Evolutionary conservation across 2,797 vertebrate species (phyloP).

Genomic region (Distichodus sexfasciatus): DNA sequence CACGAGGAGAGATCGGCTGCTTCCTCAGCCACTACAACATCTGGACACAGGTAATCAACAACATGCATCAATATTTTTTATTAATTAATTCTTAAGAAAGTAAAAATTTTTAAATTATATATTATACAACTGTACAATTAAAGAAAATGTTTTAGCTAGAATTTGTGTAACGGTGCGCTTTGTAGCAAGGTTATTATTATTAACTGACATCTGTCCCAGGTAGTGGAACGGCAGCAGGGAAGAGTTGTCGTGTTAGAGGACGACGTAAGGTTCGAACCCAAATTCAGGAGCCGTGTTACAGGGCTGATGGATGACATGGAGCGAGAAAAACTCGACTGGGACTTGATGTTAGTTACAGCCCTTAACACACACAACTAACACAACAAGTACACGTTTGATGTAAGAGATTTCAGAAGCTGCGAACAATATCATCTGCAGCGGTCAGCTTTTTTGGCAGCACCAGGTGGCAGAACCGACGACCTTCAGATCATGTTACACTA

Average conservation of each 20-base stretch:
- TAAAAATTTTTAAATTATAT: too few relatives aligned
- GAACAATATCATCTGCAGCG: too few relatives aligned
- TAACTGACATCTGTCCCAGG: conserved; percentile 64
- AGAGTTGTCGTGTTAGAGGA: conserved; percentile 91
- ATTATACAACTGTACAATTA: too few relatives aligned
- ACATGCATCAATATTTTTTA: too few relatives aligned
- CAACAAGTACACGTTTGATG: neutral
- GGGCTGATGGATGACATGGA: conserved; percentile 84
- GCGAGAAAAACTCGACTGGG: conserved; percentile 84
- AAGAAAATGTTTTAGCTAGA: too few relatives aligned
- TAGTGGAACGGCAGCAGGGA: conserved; percentile 79
- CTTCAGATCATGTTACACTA: too few relatives aligned
- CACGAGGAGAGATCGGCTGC: conserved; percentile 93
- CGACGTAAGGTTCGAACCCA: conserved; percentile 89
- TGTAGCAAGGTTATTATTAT: too few relatives aligned
- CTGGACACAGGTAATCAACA: conserved; percentile 86
- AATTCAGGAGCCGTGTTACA: conserved; percentile 84
- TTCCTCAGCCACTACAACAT: conserved; percentile 94
- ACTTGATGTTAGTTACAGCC: conserved; percentile 90
- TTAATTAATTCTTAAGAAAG: too few relatives aligned
- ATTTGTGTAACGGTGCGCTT: too few relatives aligned
- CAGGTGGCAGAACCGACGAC: too few relatives aligned
- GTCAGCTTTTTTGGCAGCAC: too few relatives aligned
- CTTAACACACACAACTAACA: too few relatives aligned
- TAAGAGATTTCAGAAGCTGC: conserved; percentile 9